A percentile compares a stretch with the other conserved stretches of the same genome.
Evolutionary conservation across 2,797 vertebrate species (phyloP).

Genomic region (Acrossocheilus wenchowensis): DNA sequence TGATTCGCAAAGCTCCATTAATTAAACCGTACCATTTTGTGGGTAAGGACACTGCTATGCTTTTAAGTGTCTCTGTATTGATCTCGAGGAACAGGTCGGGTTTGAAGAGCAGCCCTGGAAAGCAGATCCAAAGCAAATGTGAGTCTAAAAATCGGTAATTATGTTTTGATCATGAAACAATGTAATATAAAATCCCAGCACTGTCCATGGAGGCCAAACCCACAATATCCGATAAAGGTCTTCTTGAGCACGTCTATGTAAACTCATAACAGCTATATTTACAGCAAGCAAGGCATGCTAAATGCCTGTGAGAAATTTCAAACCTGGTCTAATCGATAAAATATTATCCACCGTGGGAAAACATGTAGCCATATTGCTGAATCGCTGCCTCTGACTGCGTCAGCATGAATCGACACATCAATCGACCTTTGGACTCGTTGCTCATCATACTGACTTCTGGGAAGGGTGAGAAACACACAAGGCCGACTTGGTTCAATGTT

Average conservation of each 20-base stretch:
- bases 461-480: background rate
- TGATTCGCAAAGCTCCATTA: constrained; percentile 41
- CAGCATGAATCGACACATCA: constrained; percentile 28
- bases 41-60: constrained; percentile 32
- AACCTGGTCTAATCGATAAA: constrained; percentile 65
- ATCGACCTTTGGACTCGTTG: background rate
- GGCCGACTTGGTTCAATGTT: background rate
- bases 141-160: constrained; percentile 17
- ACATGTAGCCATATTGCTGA: constrained; percentile 37
- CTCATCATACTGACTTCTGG: constrained; percentile 24
- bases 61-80: constrained; percentile 52
- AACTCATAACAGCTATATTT: constrained; percentile 61
- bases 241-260: constrained; percentile 44
- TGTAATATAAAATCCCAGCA: constrained; percentile 3
- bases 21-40: constrained; percentile 48
- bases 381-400: background rate
- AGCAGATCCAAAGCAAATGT: constrained; percentile 31
- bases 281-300: constrained; percentile 55
- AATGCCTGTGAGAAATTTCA: constrained; percentile 59
- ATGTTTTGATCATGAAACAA: constrained; percentile 6
- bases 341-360: constrained; percentile 54
- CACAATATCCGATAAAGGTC: constrained; percentile 28
- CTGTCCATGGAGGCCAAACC: background rate
- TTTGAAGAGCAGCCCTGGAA: constrained; percentile 34
- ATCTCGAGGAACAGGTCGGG: constrained; percentile 38